These are phyloP conservation scores for Goniozus legneri DNA, from an alignment of 1,140 invertebrate species.

Conservation along the genomic window DNA sequence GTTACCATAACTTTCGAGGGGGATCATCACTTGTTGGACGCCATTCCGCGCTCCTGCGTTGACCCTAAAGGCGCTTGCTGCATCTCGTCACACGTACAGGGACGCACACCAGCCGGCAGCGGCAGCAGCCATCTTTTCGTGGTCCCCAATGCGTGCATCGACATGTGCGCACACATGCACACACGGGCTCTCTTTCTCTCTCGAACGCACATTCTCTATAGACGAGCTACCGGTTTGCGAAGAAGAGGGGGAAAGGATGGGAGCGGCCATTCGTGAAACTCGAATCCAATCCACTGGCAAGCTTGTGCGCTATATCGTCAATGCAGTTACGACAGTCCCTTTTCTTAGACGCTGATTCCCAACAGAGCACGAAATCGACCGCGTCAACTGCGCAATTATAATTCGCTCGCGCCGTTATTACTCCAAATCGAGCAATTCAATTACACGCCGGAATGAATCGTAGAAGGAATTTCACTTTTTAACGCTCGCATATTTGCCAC, in stretches of 20 bases:
- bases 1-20: slow-evolving; percentile 24
- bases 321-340: too few species aligned
- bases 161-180: slow-evolving; percentile 1
- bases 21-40: slow-evolving; percentile 37
- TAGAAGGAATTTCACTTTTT: too few species aligned
- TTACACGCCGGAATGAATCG: too few species aligned
- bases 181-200: not conserved
- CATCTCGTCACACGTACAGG: slow-evolving; percentile 12
- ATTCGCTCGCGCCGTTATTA: too few species aligned
- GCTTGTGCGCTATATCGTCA: too few species aligned
- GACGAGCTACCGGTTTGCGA: slow-evolving; percentile 15
- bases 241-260: too few species aligned
- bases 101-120: slow-evolving; percentile 15
- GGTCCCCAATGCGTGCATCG: slow-evolving; percentile 21
- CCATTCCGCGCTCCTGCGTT: slow-evolving; percentile 26
- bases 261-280: slow-evolving; percentile 20
- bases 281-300: slow-evolving; percentile 24
- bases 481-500: too few species aligned
- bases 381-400: too few species aligned
- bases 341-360: too few species aligned
- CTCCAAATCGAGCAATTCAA: too few species aligned
- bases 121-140: slow-evolving; percentile 31
- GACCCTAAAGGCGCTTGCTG: slow-evolving; percentile 32
- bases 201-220: not conserved
- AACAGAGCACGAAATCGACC: too few species aligned